phyloP scores from a whole-genome alignment of 1,140 invertebrate species.

The Littorina saxatilis region DNA sequence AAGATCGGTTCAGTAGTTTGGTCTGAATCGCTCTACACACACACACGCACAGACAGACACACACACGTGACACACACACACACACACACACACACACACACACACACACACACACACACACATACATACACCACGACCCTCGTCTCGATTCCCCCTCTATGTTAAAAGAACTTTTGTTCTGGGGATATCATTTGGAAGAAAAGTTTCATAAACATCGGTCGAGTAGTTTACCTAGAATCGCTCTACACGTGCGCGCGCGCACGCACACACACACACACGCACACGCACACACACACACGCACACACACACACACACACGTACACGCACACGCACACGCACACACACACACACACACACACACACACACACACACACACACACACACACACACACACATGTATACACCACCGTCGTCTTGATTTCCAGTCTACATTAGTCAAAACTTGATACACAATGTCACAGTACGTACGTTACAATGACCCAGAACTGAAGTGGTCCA shows the following conservation, averaged over 20 bases:
- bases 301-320: neutral
- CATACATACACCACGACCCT: neutral
- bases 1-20: too few species aligned
- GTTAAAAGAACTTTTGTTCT: too few species aligned
- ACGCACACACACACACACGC: conserved; percentile 7
- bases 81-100: conserved; percentile 20
- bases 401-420: too few species aligned
- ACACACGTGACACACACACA: conserved; percentile 20
- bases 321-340: too few species aligned
- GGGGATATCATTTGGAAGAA: neutral
- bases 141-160: neutral
- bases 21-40: too few species aligned
- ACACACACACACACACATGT: neutral
- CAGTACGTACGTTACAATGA: too few species aligned
- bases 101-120: conserved; percentile 20
- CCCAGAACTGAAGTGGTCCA: too few species aligned
- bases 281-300: neutral
- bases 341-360: too few species aligned
- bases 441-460: too few species aligned
- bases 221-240: neutral
- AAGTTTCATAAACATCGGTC: too few species aligned
- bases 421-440: too few species aligned
- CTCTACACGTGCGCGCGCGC: neutral
- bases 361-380: neutral
- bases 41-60: conserved; percentile 11